Evolutionary conservation across 2,113 vertebrate genomes (phyloP), one percentile per base, ranked within the genome.

Genomic region (Lophotis ruficrista): DNA sequence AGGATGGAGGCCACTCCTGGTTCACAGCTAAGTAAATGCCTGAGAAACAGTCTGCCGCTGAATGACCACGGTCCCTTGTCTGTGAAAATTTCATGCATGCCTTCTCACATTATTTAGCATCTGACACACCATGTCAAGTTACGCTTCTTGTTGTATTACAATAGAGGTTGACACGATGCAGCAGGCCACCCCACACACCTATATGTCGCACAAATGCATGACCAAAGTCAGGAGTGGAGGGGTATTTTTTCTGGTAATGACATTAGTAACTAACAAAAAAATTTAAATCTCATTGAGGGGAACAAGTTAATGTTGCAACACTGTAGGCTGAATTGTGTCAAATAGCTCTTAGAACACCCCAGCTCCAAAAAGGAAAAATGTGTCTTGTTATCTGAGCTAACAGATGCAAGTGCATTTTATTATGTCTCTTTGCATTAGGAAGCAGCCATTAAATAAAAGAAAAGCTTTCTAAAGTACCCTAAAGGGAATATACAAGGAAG

Each of bases 351-450:
- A 30, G 77, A 83, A 85, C 23, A 70, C 21, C 25, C 12, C 22
- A 53, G 15, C 8, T 31, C n/a, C 41, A 48, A 64, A 56, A 72
- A 72, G 37, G 57, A 62, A 83, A 71, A 87, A 76, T 62, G 37
- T 48, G 38, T 68, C 88, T 89, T 72, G 35, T 73, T 89, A 73
- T 95, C 88, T 86, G 50, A 91, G 76, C 56, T 90, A 84, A 89
- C 69, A 77, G 64, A 96, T 86, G 84, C 80, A 89, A 95, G 64
- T 57, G 65, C 66, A 89, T 97, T 94, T 93, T 95, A 87, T 90
- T 85, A 69, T 87, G 94, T 95, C 90, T 92, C 47, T 94, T 96
- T 96, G 91, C 91, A 92, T 97, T 96, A 97, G 81, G 94, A 95
- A 75, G 72, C 80, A 92, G 83, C 79, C 85, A 89, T 95, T 93